These are phyloP conservation scores for Cotesia glomerata DNA, from an alignment of 1,140 invertebrate genomes.

Conservation along the genomic window DNA sequence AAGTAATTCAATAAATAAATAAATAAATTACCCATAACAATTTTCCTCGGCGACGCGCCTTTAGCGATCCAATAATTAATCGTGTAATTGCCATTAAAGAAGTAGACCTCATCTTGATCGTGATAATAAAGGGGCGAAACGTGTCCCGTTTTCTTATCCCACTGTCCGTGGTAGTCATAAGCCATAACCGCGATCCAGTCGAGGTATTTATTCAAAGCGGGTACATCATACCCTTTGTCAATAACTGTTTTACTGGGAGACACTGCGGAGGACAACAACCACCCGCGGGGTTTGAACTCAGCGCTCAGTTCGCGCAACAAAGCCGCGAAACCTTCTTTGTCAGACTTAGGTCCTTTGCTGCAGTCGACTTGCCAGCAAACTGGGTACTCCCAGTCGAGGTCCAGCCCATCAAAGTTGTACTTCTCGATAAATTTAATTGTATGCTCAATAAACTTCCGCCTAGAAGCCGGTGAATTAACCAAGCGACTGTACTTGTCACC, in stretches of 20 bases:
- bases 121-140: constrained; percentile 82
- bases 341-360: constrained; percentile 80
- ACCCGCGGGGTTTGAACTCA: constrained; percentile 75
- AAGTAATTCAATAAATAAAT: not conserved
- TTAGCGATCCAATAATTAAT: constrained; percentile 88
- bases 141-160: constrained; percentile 85
- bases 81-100: constrained; percentile 75
- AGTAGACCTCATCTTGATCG: constrained; percentile 65
- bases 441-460: constrained; percentile 76
- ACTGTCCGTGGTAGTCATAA: constrained; percentile 87
- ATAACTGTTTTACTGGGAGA: constrained; percentile 88
- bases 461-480: constrained; percentile 76
- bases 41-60: constrained; percentile 78
- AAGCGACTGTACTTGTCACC: constrained; percentile 85
- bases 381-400: constrained; percentile 92
- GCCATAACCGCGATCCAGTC: constrained; percentile 89
- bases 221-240: constrained; percentile 83
- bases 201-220: constrained; percentile 72
- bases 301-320: constrained; percentile 76
- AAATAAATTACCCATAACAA: constrained; percentile 74
- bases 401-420: constrained; percentile 85
- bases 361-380: constrained; percentile 91
- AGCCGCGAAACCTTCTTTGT: constrained; percentile 79
- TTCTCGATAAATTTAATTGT: constrained; percentile 79
- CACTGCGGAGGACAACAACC: constrained; percentile 82